Evolutionary conservation across 2,797 vertebrate genomes (phyloP).

Genomic region (Leucoraja ocellata): DNA sequence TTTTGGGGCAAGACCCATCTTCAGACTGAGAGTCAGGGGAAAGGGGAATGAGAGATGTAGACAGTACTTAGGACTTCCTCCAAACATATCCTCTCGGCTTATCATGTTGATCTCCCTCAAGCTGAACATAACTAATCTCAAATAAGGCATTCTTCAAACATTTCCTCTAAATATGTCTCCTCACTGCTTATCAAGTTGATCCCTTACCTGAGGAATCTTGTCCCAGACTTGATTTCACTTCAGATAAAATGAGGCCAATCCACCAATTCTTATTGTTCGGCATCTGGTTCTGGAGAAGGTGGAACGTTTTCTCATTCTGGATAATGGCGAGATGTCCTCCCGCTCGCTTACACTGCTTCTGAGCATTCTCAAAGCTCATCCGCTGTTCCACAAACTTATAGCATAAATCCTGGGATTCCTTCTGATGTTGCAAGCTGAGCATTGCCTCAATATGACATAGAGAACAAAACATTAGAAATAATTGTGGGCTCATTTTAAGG

Average conservation of each 20-base stretch:
- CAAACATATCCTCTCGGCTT: too few species aligned
- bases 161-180: neutral
- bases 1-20: too few species aligned
- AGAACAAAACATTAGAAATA: neutral
- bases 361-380: slow-evolving; percentile 53
- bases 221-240: neutral
- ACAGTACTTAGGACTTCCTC: too few species aligned
- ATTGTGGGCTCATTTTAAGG: neutral
- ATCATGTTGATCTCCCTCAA: neutral
- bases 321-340: slow-evolving; percentile 51
- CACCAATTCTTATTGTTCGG: neutral
- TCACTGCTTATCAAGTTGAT: neutral
- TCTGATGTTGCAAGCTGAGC: neutral
- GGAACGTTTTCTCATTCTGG: neutral
- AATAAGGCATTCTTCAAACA: neutral
- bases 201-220: neutral
- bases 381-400: slow-evolving; percentile 52
- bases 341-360: slow-evolving; percentile 47
- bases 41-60: too few species aligned
- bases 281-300: neutral
- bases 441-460: slow-evolving; percentile 32
- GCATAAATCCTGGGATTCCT: slow-evolving; percentile 47
- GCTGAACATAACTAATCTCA: neutral
- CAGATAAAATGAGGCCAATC: neutral
- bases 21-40: too few species aligned